Conservation (phyloP, 2,113 vertebrate genomes). For the Vulpes lagopus region DNA sequence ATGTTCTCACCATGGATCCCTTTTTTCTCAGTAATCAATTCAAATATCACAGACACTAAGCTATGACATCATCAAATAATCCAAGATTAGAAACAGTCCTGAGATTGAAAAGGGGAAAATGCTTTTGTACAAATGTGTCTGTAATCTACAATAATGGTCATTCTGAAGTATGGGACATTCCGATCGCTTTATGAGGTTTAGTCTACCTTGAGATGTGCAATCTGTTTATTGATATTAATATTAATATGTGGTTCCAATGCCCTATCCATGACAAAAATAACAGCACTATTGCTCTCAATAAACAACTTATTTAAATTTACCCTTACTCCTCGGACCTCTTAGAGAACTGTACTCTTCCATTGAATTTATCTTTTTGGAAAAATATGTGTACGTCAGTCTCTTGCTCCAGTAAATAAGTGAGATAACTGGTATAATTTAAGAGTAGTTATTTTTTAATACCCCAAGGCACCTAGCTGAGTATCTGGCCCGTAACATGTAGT, state of each 20-base stretch:
- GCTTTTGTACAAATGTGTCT: not conserved
- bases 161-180: not conserved
- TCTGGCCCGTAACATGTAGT: not conserved
- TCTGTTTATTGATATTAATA: not conserved
- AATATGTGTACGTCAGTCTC: not conserved
- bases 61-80: conserved; percentile 62
- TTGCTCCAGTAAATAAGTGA: not conserved
- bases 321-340: not conserved
- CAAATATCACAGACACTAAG: conserved; percentile 41
- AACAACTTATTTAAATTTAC: not conserved
- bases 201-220: not conserved
- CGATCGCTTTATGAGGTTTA: not conserved
- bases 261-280: not conserved
- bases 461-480: not conserved
- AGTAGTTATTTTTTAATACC: conserved; percentile 29
- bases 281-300: not conserved
- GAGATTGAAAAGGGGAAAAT: conserved; percentile 22
- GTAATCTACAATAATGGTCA: conserved; percentile 9
- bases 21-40: conserved; percentile 66
- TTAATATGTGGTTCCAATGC: not conserved
- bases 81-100: conserved; percentile 20
- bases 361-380: not conserved
- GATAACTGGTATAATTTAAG: not conserved
- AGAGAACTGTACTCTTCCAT: not conserved
- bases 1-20: conserved; percentile 58